phyloP scores from a whole-genome alignment of 2,113 vertebrate genomes.

The Zootoca vivipara region DNA sequence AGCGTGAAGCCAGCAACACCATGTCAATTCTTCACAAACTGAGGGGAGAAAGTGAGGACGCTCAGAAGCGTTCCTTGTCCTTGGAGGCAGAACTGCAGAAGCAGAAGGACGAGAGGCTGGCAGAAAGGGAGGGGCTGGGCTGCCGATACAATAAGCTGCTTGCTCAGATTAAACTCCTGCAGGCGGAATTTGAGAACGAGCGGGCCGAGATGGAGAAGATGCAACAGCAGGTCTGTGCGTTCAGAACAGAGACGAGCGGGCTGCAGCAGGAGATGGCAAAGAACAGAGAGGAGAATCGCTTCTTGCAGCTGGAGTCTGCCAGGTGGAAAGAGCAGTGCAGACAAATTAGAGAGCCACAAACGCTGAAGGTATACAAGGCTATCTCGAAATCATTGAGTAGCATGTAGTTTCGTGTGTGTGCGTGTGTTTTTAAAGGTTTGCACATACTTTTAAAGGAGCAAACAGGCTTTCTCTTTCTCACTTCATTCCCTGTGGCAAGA shows the following conservation, averaged over 20 bases:
- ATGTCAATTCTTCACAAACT: constrained; percentile 23
- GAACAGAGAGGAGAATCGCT: not conserved
- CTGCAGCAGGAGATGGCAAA: constrained; percentile 38
- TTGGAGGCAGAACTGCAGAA: constrained; percentile 54
- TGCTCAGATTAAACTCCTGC: constrained; percentile 40
- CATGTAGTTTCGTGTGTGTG: too few relatives aligned
- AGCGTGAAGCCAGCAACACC: not conserved
- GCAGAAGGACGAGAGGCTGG: constrained; percentile 27
- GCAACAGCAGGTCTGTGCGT: constrained; percentile 35
- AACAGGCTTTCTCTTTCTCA: too few relatives aligned
- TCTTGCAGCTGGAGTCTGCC: constrained; percentile 11
- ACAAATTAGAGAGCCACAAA: not conserved
- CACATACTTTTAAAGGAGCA: too few relatives aligned
- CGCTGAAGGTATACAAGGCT: constrained; percentile 15
- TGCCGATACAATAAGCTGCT: constrained; percentile 40
- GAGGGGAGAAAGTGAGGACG: constrained; percentile 37
- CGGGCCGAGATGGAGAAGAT: constrained; percentile 39
- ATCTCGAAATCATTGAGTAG: not conserved
- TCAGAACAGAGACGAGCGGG: constrained; percentile 40
- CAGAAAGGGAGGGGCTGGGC: constrained; percentile 46
- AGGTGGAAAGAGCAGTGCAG: constrained; percentile 23
- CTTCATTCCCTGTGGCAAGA: not conserved
- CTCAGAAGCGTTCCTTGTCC: constrained; percentile 36
- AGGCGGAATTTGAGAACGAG: constrained; percentile 39
- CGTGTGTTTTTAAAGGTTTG: too few relatives aligned